Base-by-base conservation (phyloP, 2,113 vertebrate genomes). In the Naja naja region DNA sequence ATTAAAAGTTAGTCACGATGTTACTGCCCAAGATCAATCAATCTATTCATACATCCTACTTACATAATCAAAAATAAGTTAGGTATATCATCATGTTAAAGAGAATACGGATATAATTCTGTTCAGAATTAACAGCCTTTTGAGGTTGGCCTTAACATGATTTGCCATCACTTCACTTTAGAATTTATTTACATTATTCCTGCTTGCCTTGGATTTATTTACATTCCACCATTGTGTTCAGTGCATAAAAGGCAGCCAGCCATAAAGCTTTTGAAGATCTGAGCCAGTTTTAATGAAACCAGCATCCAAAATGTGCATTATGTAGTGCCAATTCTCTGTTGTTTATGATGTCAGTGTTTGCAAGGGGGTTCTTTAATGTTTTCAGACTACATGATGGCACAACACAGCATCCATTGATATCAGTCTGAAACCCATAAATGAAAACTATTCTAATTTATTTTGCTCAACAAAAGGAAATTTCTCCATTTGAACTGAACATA, bases 151-250 rank as follows among this genome's bases (percentile, higher is more conserved):
- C 22, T 92, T 47, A 93, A 92, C 53, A 93, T 11, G 90, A 8
- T 7, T 56, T 55, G 53, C 93, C 64, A 47, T 25, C 45, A 54
- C 54, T 18, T 87, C 88, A 1, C 85, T 94, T 86, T 90, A 88
- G 30, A 90, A 86, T n/a, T 88, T 34, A 49, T 93, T 90, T 92
- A 12, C 92, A 92, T 89, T 89, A 55, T 81, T 92, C 27, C 34
- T 92, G 43, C 56, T 87, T 47, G 7, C 90, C 87, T 87, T 86
- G 22, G 4, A 91, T 93, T 93, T 74, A 56, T 47, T 94, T 93
- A 88, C 56, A 93, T 4, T 93, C 93, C 74, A 87, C 16, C 60
- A 85, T 58, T 93, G 90, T 0, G 0, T 0, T 90, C 93, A 90
- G 90, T 7, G 53, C 39, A 16, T 30, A 93, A 91, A 92, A 9